Base-by-base conservation (phyloP, 2,888 invertebrate genomes). In the Mesoligia furuncula region DNA sequence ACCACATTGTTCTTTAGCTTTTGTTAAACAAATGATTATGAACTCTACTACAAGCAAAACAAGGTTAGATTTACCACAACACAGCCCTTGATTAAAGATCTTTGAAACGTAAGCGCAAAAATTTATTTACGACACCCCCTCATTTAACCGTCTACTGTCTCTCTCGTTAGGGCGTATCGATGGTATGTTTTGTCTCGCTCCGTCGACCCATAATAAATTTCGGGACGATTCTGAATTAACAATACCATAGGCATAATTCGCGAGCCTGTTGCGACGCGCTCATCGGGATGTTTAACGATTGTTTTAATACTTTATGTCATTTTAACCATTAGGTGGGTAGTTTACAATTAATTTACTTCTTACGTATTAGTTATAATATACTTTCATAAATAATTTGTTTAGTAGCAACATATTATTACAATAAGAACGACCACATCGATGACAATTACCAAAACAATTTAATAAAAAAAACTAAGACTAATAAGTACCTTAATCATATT, bases 71-170 rank as follows among this genome's bases (percentile, higher is more conserved):
- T 87, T 90, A 77, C 85, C 79, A 84, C 59, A 66, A 77, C 79
- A 57, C 51, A 62, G 31, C 9, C 24, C 66, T 75, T 86, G 85
- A 91, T 92, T 92, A 92, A 92, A 90, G 92, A 93, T 93, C 92
- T 94, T 93, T 93, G 93, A 93, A 93, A 91, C 92, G 90, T 92
- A 91, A 93, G 92, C 90, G 90, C 90, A 91, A 93, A 94, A 94
- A 94, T 93, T 90, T 94, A 95, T 95, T 95, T 95, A 95, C 93
- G 93, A 94, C 94, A 95, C 94, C 94, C 95, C 93, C 94, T 94
- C 92, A 94, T 94, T 95, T 94, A 93, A 92, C 91, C 89, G 86
- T 91, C 85, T 90, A 88, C 87, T 87, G 85, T 95, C 94, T 90
- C 93, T 86, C 89, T 94, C 92, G 83, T 84, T 85, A 80, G 75